Evolutionary conservation across 2,888 invertebrate genomes (phyloP).

Genomic region (Lasioglossum leucozonium): DNA sequence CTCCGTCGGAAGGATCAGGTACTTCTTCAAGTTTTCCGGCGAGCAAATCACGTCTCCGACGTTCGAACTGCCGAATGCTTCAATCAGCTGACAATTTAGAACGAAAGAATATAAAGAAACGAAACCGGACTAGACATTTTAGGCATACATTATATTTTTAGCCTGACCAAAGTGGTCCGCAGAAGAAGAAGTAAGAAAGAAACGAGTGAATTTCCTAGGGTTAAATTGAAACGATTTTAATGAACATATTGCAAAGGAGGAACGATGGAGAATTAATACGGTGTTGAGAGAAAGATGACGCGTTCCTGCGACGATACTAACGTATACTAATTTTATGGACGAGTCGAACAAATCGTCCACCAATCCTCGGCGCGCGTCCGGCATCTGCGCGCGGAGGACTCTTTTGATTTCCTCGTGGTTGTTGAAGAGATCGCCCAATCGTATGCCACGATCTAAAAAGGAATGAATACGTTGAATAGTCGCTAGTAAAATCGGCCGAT

Average conservation of each 20-base stretch:
- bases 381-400: constrained; percentile 81
- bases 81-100: constrained; percentile 70
- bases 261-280: background rate
- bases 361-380: constrained; percentile 83
- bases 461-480: constrained; percentile 24
- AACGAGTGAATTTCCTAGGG: too few species aligned
- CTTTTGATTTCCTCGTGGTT: constrained; percentile 84
- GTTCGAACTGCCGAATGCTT: constrained; percentile 79
- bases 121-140: background rate
- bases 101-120: background rate
- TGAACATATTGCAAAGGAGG: background rate
- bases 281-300: background rate
- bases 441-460: constrained; percentile 85
- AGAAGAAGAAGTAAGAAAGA: too few species aligned
- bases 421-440: constrained; percentile 85
- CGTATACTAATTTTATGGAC: constrained; percentile 86
- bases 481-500: background rate
- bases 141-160: too few species aligned
- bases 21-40: constrained; percentile 76
- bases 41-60: constrained; percentile 78
- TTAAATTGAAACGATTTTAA: background rate
- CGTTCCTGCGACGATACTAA: constrained; percentile 80
- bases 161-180: too few species aligned
- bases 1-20: constrained; percentile 74
- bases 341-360: constrained; percentile 85